Base-by-base conservation (phyloP, 2,113 vertebrate species). In the Rhabdornis inornatus region DNA sequence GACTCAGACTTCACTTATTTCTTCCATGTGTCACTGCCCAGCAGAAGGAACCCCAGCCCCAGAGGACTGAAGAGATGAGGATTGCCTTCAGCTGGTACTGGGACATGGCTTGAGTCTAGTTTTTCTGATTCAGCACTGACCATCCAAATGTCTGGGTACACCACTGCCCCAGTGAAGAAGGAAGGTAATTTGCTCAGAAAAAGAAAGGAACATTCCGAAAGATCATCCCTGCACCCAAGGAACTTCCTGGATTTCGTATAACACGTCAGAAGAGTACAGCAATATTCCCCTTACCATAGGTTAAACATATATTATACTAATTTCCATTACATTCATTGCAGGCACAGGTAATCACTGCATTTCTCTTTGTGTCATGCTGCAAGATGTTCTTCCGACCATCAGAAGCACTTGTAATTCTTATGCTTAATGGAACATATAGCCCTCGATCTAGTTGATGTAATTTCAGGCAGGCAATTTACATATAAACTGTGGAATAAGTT, bases 181-280 rank as follows among this genome's bases (percentile, higher is more conserved):
- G 37, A 61, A 70, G 10, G 19, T 14, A 47, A 56, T 70, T 70
- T 56, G 40, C 37, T n/a, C 12, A 21, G 37, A 42, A 33, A 87
- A 79, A 70, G 56, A 65, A 4, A 65, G 61, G 42, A 70, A 30
- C 10, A 18, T 19, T 52, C 7, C 14, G 52, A 63, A 70, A 8
- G 5, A 11, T 27, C 11, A 37, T n/a, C 45, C 19, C 12, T 33
- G 25, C 19, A 45, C 9, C 3, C 0, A 0, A 75, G n/a, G 11
- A 86, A 31, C 37, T 61, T 42, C 44, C 37, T 15, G 6, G 5
- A 52, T 61, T 70, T 83, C 16, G 3, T 71, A 6, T 17, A 70
- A 33, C 9, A 53, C 21, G 37, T 50, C 10, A 63, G 18, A 85
- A 72, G 8, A 11, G 6, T 44, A 28, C 24, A 27, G 9, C 12